A percentile compares a stretch with the other conserved stretches of the same genome.
Conservation (phyloP, 2,888 invertebrate genomes). For the Melieria picta region DNA sequence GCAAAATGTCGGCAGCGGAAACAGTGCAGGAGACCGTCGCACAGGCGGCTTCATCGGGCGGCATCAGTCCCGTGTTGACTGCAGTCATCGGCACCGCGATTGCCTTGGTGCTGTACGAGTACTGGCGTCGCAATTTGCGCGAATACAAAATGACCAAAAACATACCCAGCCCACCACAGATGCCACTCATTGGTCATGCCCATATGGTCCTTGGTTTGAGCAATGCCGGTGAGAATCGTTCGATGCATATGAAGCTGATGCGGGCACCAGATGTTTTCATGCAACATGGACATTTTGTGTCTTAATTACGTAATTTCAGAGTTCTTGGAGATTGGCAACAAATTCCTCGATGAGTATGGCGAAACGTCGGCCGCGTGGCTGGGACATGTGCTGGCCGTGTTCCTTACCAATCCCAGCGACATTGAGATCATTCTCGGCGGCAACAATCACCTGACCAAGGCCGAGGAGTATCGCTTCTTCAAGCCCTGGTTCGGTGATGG, state of each 20-base stretch:
- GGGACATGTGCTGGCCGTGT: conserved; percentile 75
- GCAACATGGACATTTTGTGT: background rate
- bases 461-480: conserved; percentile 78
- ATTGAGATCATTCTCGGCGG: conserved; percentile 80
- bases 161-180: conserved; percentile 74
- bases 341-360: conserved; percentile 64
- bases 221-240: conserved; percentile 70
- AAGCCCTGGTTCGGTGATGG: conserved; percentile 85
- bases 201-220: conserved; percentile 72
- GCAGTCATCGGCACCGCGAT: conserved; percentile 51
- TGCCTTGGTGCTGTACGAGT: conserved; percentile 53
- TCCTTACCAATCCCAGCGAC: conserved; percentile 76
- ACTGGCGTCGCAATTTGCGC: conserved; percentile 68
- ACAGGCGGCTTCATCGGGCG: conserved; percentile 42
- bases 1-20: conserved; percentile 51
- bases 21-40: conserved; percentile 54
- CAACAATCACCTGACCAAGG: conserved; percentile 79
- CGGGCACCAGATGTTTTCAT: background rate
- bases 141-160: conserved; percentile 73
- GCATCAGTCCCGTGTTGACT: conserved; percentile 52
- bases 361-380: conserved; percentile 82
- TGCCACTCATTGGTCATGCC: conserved; percentile 78
- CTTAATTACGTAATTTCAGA: conserved; percentile 41
- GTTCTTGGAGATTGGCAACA: conserved; percentile 50
- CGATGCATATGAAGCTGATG: background rate